Conservation (phyloP, 2,113 vertebrate genomes). For the Hemibagrus wyckioides region DNA sequence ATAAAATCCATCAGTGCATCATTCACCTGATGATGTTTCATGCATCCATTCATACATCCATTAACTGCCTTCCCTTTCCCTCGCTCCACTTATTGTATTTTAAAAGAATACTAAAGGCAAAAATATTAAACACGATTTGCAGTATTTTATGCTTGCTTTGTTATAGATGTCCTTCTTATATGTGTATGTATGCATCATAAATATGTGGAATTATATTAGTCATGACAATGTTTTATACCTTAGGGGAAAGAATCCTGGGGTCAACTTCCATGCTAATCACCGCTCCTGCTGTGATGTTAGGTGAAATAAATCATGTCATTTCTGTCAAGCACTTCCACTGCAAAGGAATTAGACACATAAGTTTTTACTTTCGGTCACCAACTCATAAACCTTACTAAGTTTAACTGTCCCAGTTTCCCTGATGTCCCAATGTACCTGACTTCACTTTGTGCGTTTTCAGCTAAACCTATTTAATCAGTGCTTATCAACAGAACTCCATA, state of each 20-base stretch:
- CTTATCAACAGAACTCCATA: slow-evolving; percentile 36
- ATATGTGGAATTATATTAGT: not conserved
- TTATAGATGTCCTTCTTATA: not conserved
- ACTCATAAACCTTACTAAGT: not conserved
- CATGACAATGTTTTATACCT: not conserved
- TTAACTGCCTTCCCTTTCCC: not conserved
- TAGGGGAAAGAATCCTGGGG: not conserved
- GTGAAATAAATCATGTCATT: not conserved
- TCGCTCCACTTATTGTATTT: not conserved
- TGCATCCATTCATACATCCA: not conserved
- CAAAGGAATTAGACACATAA: not conserved
- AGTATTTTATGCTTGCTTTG: not conserved
- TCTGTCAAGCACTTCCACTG: not conserved
- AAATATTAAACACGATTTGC: not conserved
- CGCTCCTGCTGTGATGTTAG: not conserved
- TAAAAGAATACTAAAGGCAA: not conserved
- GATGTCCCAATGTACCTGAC: not conserved
- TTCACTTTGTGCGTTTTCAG: slow-evolving; percentile 34
- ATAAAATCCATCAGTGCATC: not conserved
- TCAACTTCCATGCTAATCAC: not conserved
- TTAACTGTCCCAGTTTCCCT: not conserved
- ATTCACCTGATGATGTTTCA: slow-evolving; percentile 3
- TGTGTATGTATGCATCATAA: not conserved
- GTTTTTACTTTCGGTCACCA: not conserved
- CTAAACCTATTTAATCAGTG: slow-evolving; percentile 29